Evolutionary conservation across 1,140 invertebrate species (phyloP).

Genomic region (Drosophila rhopaloa): DNA sequence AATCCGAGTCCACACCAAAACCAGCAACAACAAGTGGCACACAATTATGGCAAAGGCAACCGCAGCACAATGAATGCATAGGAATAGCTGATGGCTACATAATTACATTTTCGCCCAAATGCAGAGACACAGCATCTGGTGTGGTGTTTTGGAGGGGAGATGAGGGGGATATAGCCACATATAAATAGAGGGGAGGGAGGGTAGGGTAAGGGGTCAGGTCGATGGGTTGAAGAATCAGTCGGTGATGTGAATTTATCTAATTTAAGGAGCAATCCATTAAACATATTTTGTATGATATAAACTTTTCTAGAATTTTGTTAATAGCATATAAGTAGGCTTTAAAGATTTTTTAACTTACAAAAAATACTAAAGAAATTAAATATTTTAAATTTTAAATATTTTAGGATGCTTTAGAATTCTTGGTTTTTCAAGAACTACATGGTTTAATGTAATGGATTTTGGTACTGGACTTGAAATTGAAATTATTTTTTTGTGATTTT

Average conservation of each 20-base stretch:
- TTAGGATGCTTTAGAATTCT: too few relatives aligned
- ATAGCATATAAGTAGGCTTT: too few relatives aligned
- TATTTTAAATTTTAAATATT: too few relatives aligned
- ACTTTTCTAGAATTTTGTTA: too few relatives aligned
- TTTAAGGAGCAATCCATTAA: not conserved
- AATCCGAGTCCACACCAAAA: constrained; percentile 9
- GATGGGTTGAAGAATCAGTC: not conserved
- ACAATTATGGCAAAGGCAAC: constrained; percentile 69
- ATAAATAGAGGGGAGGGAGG: too few relatives aligned
- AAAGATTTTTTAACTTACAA: too few relatives aligned
- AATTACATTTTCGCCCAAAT: constrained; percentile 76
- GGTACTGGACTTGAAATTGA: too few relatives aligned
- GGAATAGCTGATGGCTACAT: constrained; percentile 61
- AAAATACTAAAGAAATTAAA: not conserved
- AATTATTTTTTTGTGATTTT: too few relatives aligned
- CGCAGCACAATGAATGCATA: constrained; percentile 57
- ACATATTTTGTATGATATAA: too few relatives aligned
- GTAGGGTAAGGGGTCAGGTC: not conserved
- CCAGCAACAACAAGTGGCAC: constrained; percentile 44
- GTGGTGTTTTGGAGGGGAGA: not conserved
- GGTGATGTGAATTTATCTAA: not conserved
- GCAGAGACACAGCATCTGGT: constrained; percentile 32
- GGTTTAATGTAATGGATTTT: too few relatives aligned
- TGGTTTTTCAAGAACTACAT: too few relatives aligned
- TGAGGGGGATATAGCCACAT: not conserved